Evolutionary conservation across 37 sponge, comb jelly and placozoan genomes (phyloP), one percentile per base, ranked within the genome.

Genomic region (Chondrilla cf. caribensis): DNA sequence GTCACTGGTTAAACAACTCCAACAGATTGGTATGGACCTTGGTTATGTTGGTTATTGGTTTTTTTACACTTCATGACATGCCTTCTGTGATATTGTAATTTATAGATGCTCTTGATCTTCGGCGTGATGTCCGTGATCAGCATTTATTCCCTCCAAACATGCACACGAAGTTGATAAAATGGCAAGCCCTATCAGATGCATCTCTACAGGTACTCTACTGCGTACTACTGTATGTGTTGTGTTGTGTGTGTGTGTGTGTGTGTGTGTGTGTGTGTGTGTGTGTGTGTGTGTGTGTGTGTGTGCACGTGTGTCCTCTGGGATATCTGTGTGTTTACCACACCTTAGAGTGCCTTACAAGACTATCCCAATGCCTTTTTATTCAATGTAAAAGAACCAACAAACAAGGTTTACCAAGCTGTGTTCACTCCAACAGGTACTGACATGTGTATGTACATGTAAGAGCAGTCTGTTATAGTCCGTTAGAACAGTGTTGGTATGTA

Each of bases 1-100:
- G 21, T 25, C 62, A 31, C 79, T 91, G 2, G 22, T 40, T 0
- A 75, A 81, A 15, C 88, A 91, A 39, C n/a, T 91, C 18, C 26
- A 62, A 31, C 17, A 39, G 17, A 37, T 89, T 19, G 82, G 84
- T 47, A 47, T 14, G 51, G n/a, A n/a, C n/a, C n/a, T n/a, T n/a
- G n/a, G n/a, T n/a, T n/a, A n/a, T n/a, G n/a, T n/a, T n/a, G n/a
- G n/a, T n/a, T n/a, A n/a, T n/a, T n/a, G n/a, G n/a, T n/a, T n/a
- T n/a, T n/a, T n/a, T n/a, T n/a, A n/a, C n/a, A n/a, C n/a, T n/a
- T 11, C 51, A 47, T 47, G 51, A 47, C 51, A 47, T 11, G 9
- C 51, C 51, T 47, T 47, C 11, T 47, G 11, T 47, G 51, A 11
- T 47, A 47, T 6, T 47, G 51, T 14, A 47, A 11, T 11, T 47